Percentiles rank a stretch among this genome's conserved stretches.
Conservation (phyloP, 2,113 vertebrate species). For the Pelmatolapia mariae region DNA sequence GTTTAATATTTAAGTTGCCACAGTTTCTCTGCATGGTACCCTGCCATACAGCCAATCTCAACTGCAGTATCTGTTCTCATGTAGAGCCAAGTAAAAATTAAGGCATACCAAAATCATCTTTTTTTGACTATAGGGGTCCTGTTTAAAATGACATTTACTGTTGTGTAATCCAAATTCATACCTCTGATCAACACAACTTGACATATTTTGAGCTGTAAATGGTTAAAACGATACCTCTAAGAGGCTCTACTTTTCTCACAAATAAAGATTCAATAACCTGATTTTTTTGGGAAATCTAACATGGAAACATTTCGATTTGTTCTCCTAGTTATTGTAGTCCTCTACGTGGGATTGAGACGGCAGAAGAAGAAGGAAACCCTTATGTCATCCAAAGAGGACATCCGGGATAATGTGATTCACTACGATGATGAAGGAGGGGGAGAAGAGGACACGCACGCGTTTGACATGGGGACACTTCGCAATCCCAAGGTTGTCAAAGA, state of each 20-base stretch:
- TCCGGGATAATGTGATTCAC: conserved; percentile 97
- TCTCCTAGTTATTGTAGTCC: conserved; percentile 86
- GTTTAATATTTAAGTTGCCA: neutral
- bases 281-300: neutral
- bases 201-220: neutral
- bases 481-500: conserved; percentile 94
- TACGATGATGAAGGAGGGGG: conserved; percentile 98
- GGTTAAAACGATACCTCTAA: neutral
- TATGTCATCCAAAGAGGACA: conserved; percentile 98
- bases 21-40: neutral
- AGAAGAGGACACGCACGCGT: conserved; percentile 97
- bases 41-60: fast-evolving
- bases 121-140: fast-evolving
- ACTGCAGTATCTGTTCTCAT: neutral
- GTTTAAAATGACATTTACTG: neutral
- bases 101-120: neutral
- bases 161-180: neutral
- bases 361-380: conserved; percentile 96
- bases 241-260: neutral
- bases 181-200: neutral
- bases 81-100: neutral
- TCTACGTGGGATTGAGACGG: conserved; percentile 87
- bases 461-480: conserved; percentile 94
- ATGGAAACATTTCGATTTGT: neutral
- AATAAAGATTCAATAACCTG: neutral